These are phyloP conservation scores for Helogale parvula DNA, from an alignment of 2,113 vertebrate genomes.

Conservation along the genomic window DNA sequence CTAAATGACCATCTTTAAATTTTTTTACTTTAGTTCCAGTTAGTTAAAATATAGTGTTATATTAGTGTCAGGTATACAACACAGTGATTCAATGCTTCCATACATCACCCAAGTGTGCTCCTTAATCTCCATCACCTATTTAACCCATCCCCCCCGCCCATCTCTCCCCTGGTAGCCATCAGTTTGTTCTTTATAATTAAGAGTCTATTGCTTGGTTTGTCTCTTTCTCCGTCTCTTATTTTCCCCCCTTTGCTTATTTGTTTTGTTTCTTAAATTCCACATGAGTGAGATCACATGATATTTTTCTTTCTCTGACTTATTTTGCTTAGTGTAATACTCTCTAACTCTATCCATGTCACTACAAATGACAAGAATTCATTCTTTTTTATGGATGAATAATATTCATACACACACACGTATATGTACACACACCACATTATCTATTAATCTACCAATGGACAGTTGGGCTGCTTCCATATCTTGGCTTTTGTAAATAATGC, in stretches of 20 bases:
- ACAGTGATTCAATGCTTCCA: background rate
- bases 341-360: background rate
- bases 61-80: background rate
- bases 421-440: background rate
- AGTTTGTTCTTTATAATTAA: background rate
- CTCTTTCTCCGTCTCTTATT: background rate
- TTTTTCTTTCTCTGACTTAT: background rate
- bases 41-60: background rate
- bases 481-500: background rate
- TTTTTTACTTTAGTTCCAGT: background rate
- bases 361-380: background rate
- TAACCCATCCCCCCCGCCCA: background rate
- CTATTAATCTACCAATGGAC: background rate
- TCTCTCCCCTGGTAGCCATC: background rate
- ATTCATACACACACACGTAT: background rate
- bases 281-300: background rate
- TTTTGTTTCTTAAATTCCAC: background rate
- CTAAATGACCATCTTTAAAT: slow-evolving; percentile 29
- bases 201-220: background rate
- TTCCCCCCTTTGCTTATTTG: background rate
- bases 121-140: background rate
- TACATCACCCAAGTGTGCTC: background rate
- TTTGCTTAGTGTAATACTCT: background rate
- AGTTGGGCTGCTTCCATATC: background rate
- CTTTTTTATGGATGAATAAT: background rate